Conservation (phyloP, 1,140 invertebrate genomes). For the Cataglyphis hispanica region DNA sequence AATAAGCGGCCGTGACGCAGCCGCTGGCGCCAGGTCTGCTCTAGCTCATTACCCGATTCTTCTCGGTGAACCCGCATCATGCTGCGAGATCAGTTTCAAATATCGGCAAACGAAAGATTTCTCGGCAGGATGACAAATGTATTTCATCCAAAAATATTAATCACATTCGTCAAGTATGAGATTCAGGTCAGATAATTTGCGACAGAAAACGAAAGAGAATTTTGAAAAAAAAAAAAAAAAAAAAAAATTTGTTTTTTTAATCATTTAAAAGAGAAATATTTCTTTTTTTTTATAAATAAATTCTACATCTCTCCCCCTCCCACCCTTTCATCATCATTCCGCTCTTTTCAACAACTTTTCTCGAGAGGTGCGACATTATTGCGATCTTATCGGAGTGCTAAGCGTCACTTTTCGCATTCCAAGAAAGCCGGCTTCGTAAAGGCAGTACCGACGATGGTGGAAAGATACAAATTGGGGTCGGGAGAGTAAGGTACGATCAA, state of each 20-base stretch:
- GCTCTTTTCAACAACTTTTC: constrained; percentile 28
- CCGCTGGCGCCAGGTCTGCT: constrained; percentile 81
- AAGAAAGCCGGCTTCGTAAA: constrained; percentile 64
- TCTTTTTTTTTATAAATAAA: neutral
- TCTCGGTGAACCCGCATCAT: constrained; percentile 74
- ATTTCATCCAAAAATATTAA: constrained; percentile 45
- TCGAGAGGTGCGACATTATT: constrained; percentile 61
- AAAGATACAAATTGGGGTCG: constrained; percentile 76
- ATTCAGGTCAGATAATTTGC: neutral
- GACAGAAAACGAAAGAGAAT: neutral
- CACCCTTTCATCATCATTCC: neutral
- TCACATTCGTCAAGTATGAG: constrained; percentile 16
- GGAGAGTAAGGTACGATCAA: constrained; percentile 70
- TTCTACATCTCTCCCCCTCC: neutral
- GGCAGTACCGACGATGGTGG: constrained; percentile 70
- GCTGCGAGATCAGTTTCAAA: constrained; percentile 52
- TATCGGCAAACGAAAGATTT: constrained; percentile 36
- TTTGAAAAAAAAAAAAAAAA: neutral
- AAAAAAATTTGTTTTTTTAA: neutral
- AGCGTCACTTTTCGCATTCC: constrained; percentile 72
- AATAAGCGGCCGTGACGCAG: constrained; percentile 82
- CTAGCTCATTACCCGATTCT: constrained; percentile 85
- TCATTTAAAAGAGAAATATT: neutral
- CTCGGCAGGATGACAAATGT: constrained; percentile 53
- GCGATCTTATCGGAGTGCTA: constrained; percentile 68